Conservation (phyloP, 1,140 invertebrate species). For the Drosophila nigrodunni region DNA sequence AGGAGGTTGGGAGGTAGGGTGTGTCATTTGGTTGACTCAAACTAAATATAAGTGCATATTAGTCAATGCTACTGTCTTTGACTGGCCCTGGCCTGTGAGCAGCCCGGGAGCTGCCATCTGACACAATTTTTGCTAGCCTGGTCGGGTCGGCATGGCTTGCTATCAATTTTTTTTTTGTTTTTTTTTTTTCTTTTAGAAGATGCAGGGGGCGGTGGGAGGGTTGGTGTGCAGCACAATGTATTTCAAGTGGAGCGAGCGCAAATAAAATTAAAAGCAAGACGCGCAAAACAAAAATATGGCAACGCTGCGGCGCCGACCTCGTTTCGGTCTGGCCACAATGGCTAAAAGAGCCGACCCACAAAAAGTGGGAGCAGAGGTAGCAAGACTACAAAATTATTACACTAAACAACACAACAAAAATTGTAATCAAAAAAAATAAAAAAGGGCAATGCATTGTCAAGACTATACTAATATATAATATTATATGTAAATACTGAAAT, state of each 20-base stretch:
- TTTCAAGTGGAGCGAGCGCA: constrained; percentile 78
- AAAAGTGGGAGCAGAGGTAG: background rate
- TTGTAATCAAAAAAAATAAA: no score
- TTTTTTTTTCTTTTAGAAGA: constrained; percentile 34
- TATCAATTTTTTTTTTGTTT: constrained; percentile 12
- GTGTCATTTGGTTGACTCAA: constrained; percentile 12
- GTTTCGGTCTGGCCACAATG: constrained; percentile 60
- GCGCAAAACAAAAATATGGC: constrained; percentile 67
- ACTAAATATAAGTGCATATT: constrained; percentile 68
- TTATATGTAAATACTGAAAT: no score
- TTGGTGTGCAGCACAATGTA: constrained; percentile 66
- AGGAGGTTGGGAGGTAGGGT: background rate
- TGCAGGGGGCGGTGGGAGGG: constrained; percentile 30
- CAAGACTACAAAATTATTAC: no score
- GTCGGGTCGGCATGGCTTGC: background rate
- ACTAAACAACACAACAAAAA: no score
- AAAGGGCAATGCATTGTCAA: no score
- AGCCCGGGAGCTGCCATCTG: constrained; percentile 45
- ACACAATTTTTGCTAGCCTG: constrained; percentile 39
- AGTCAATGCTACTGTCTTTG: constrained; percentile 64
- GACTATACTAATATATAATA: no score
- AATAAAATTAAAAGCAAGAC: constrained; percentile 76
- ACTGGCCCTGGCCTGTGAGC: constrained; percentile 61
- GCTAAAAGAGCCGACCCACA: constrained; percentile 34
- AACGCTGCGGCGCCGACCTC: constrained; percentile 76